Evolutionary conservation across 2,797 vertebrate species (phyloP), one percentile per base, ranked within the genome.

Genomic region (Halcyon chelicuti): DNA sequence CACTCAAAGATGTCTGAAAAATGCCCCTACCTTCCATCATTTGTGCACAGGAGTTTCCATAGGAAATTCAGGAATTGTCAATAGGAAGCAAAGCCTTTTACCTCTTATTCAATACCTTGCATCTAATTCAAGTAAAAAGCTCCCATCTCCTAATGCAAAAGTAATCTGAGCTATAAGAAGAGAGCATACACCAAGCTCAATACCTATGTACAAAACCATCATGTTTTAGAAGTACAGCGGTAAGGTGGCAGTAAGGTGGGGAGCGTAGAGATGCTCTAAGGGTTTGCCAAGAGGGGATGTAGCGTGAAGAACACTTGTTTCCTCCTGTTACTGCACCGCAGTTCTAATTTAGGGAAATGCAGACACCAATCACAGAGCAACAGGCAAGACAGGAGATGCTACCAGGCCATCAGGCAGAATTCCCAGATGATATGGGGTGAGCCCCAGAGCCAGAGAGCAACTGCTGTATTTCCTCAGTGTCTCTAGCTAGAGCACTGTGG

Each of bases 211-310:
- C 28, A 74, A 79, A 60, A 5, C 37, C 52, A 12, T 20, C 6
- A 0, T 5, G 33, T 35, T 62, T 35, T 31, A 35, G 5, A 35
- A 37, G n/a, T 3, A 1, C 0, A 22, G 33, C 2, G 52, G 47
- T 37, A 26, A 44, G 20, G 72, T 9, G 2, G 49, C 7, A 10
- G 77, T 72, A 42, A 15, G 3, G 1, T 0, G 0, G n/a, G 39
- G 46, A 37, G 2, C 10, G 35, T 10, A 23, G 25, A 58, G 49
- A 19, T 8, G 31, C 52, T 73, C 26, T 3, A 26, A 20, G 37
- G 35, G 14, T 52, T 81, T 76, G 54, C 55, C 10, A n/a, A 58
- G 75, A 37, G 18, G 7, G 21, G 21, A 12, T 3, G 6, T 20
- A 7, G 62, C 0, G 2, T 14, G 31, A 19, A 39, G 23, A 92